Conservation (phyloP, 2,113 vertebrate genomes). For the Lynx canadensis region DNA sequence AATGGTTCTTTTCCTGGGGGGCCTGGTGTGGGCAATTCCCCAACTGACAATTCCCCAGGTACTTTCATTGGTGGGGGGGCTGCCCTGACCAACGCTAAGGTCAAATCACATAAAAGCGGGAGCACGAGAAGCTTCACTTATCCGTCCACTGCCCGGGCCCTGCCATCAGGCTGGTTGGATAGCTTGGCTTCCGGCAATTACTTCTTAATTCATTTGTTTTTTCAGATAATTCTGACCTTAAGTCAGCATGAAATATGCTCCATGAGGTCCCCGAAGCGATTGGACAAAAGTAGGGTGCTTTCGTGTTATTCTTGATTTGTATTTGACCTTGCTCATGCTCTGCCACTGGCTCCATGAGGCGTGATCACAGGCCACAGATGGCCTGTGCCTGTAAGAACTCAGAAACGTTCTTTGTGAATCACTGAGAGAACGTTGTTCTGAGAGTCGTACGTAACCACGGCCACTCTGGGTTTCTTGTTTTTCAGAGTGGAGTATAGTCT, state of each 20-base stretch:
- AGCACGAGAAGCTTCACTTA: no score
- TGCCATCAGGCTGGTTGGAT: no score
- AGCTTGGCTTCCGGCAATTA: no score
- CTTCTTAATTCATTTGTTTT: background rate
- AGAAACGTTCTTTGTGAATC: background rate
- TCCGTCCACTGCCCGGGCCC: no score
- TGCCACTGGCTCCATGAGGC: background rate
- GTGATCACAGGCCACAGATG: background rate
- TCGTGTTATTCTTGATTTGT: background rate
- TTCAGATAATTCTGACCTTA: background rate
- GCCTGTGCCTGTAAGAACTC: background rate
- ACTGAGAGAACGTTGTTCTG: background rate
- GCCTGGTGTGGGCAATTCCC: no score
- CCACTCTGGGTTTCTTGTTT: slow-evolving; percentile 59
- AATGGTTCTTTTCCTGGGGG: no score
- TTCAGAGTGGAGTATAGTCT: slow-evolving; percentile 95
- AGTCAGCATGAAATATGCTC: background rate
- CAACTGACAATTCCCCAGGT: no score
- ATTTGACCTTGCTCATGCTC: background rate
- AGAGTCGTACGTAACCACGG: background rate
- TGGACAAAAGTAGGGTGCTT: background rate
- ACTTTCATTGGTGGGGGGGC: no score
- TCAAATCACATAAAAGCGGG: no score
- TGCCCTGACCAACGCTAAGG: no score
- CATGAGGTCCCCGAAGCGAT: background rate